Percentiles rank a stretch among this genome's conserved stretches.
These are phyloP conservation scores for Drosophila pruinosa DNA, from an alignment of 1,140 invertebrate species.

Conservation along the genomic window DNA sequence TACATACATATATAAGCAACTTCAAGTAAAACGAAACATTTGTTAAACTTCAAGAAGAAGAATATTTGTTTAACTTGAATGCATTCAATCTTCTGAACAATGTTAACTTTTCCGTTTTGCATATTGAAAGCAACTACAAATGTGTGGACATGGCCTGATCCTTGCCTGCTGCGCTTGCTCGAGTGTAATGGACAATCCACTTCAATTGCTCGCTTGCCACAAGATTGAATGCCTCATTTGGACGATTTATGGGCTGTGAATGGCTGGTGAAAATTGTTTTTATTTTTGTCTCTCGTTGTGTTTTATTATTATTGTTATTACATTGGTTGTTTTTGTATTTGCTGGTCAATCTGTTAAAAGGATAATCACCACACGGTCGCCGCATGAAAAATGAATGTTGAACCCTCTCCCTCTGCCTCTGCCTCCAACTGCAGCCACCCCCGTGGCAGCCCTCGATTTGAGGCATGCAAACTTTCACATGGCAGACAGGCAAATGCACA, in stretches of 20 bases:
- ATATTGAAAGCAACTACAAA: neutral
- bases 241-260: constrained; percentile 74
- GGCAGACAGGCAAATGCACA: constrained; percentile 59
- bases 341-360: constrained; percentile 45
- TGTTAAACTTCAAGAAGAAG: no score
- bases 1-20: no score
- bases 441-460: constrained; percentile 42
- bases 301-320: constrained; percentile 14
- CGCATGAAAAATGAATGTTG: constrained; percentile 43
- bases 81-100: no score
- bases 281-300: constrained; percentile 5
- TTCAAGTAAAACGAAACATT: no score
- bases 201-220: constrained; percentile 18
- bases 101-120: neutral
- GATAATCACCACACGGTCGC: constrained; percentile 33
- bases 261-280: constrained; percentile 44
- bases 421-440: neutral
- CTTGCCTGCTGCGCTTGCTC: neutral
- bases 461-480: constrained; percentile 77
- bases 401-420: constrained; percentile 20
- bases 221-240: constrained; percentile 71
- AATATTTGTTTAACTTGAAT: no score
- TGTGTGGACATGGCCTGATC: neutral
- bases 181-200: constrained; percentile 3
- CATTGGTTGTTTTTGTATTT: neutral